These are phyloP conservation scores for Poeciliopsis retropinna DNA, from an alignment of 2,113 vertebrate species.

Conservation along the genomic window DNA sequence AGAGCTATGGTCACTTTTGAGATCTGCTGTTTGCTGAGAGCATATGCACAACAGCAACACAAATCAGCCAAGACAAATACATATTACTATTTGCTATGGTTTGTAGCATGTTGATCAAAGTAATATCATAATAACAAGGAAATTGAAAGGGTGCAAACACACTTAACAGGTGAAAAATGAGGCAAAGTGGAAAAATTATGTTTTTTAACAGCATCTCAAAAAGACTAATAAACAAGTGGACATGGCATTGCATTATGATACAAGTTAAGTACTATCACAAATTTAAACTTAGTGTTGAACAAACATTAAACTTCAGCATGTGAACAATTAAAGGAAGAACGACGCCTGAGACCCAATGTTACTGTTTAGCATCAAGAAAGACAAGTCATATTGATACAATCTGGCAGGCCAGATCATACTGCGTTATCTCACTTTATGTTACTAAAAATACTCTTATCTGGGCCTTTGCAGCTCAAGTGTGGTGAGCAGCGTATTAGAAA, in stretches of 20 bases:
- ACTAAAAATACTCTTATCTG: constrained; percentile 69
- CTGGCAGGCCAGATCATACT: constrained; percentile 29
- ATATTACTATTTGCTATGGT: not conserved
- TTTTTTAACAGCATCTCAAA: too few species aligned
- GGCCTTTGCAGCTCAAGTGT: constrained; percentile 42
- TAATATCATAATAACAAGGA: not conserved
- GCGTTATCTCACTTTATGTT: constrained; percentile 50
- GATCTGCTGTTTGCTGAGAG: not conserved
- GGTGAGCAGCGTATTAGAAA: constrained; percentile 35
- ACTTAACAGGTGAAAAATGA: not conserved
- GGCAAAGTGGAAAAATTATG: not conserved
- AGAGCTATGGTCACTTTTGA: too few species aligned
- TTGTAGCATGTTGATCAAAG: not conserved
- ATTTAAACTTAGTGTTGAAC: too few species aligned
- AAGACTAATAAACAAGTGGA: too few species aligned
- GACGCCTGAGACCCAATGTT: not conserved
- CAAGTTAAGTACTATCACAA: too few species aligned
- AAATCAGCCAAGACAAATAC: constrained; percentile 3
- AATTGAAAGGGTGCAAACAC: not conserved
- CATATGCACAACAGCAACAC: not conserved
- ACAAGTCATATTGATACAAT: constrained; percentile 26
- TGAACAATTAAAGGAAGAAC: constrained; percentile 1
- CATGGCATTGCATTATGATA: too few species aligned
- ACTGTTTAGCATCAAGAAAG: constrained; percentile 13
- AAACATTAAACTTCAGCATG: not conserved